Conservation (phyloP, 2,888 invertebrate genomes). For the Phaedon cochleariae region DNA sequence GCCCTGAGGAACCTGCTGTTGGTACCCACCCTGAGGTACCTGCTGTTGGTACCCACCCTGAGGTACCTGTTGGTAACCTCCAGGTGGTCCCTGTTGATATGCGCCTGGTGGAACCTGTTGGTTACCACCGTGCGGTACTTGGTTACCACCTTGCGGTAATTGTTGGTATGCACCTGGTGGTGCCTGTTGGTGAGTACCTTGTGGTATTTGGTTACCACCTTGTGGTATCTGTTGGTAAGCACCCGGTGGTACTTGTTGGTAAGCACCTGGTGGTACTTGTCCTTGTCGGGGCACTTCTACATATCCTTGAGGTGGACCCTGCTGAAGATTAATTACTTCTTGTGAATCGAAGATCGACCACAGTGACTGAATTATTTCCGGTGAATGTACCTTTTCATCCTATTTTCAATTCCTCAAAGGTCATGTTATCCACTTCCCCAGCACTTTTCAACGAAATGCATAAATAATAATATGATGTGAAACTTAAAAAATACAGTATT, state of each 20-base stretch:
- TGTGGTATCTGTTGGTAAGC: slow-evolving; percentile 39
- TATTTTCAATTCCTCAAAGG: too few species aligned
- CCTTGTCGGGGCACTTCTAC: slow-evolving; percentile 16
- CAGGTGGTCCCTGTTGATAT: slow-evolving; percentile 40
- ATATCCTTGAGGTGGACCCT: slow-evolving; percentile 15
- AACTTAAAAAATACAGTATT: too few species aligned
- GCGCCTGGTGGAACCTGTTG: slow-evolving; percentile 11
- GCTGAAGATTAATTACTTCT: slow-evolving; percentile 24
- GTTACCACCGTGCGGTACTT: slow-evolving; percentile 16
- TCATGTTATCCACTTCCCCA: too few species aligned
- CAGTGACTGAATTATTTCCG: too few species aligned
- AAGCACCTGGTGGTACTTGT: slow-evolving; percentile 27
- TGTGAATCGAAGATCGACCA: slow-evolving; percentile 11
- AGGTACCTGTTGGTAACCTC: slow-evolving; percentile 34
- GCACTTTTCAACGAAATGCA: too few species aligned
- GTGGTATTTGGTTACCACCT: slow-evolving; percentile 26
- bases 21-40: slow-evolving; percentile 41
- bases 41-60: slow-evolving; percentile 23
- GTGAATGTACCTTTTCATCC: too few species aligned
- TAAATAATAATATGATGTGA: too few species aligned
- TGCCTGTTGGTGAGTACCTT: slow-evolving; percentile 30
- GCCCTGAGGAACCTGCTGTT: slow-evolving; percentile 35
- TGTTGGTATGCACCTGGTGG: slow-evolving; percentile 36
- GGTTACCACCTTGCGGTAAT: slow-evolving; percentile 35
- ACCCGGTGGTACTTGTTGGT: slow-evolving; percentile 39